Evolutionary conservation across 2,113 vertebrate species (phyloP), one percentile per base, ranked within the genome.

Genomic region (Spheniscus mendiculus): DNA sequence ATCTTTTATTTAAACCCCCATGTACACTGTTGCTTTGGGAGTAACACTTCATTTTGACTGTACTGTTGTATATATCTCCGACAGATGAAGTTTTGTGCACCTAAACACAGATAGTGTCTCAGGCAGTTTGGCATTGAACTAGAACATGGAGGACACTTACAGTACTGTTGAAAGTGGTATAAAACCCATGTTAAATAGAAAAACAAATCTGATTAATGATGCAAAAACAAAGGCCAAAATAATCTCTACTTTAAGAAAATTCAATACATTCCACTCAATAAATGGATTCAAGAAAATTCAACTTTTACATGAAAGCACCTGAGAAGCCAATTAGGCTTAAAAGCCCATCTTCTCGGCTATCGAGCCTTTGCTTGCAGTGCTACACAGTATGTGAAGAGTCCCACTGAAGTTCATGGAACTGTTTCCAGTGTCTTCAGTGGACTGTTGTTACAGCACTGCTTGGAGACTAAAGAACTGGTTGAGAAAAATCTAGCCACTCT

Each of bases 261-360:
- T 74, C 87, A 82, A 84, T 89, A 38, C 14, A 47, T 87, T 84
- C 29, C 32, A 74, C n/a, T 92, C 93, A 91, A 83, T 89, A 96
- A 83, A 83, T 71, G 23, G 69, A 92, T 94, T 93, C 17, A 63
- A 70, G 69, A 92, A 93, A 96, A 93, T 77, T 84, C 55, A 91
- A 1, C 56, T 84, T 87, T 42, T 89, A 32, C 47, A 23, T 87
- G n/a, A 84, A 81, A 74, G 34, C 44, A 78, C 50, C 53, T 71
- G n/a, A 66, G 55, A 83, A 81, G 25, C 44, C 15, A 52, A 11
- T 78, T 67, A 55, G 34, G 12, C 11, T 89, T 67, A 40, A 79
- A 93, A 61, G 2, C 11, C 6, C 32, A 9, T 16, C 32, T 67
- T 66, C 27, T 56, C 30, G 61, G 30, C 61, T 79, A 11, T 63